Percentiles rank a stretch among this genome's conserved stretches.
Conservation (phyloP, 2,888 invertebrate species). For the Dugesia japonica region DNA sequence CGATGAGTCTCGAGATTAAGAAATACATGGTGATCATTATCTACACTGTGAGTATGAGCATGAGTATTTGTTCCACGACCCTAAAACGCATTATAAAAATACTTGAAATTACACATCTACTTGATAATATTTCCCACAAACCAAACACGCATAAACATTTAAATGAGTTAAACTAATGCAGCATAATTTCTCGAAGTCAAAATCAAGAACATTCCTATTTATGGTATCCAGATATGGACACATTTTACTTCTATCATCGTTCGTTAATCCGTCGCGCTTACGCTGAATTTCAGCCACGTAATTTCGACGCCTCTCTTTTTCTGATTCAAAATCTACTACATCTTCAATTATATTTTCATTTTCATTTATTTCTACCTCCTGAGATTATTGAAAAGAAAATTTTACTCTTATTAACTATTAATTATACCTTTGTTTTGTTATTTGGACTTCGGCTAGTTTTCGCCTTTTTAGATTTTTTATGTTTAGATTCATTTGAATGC, state of each 20-base stretch:
- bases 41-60: conserved; percentile 94
- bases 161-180: conserved; percentile 90
- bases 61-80: conserved; percentile 87
- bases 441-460: not conserved
- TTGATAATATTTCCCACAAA: conserved; percentile 92
- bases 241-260: conserved; percentile 42
- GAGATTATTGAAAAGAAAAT: not conserved
- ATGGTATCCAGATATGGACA: conserved; percentile 97
- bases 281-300: not conserved
- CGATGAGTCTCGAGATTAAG: conserved; percentile 83
- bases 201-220: conserved; percentile 75
- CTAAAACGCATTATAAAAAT: conserved; percentile 37
- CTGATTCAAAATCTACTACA: not conserved
- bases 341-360: not conserved
- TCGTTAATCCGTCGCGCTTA: not conserved
- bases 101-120: not conserved
- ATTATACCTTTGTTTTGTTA: not conserved
- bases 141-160: conserved; percentile 95
- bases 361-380: not conserved
- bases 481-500: not conserved
- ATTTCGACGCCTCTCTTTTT: not conserved
- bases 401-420: not conserved
- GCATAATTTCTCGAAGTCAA: conserved; percentile 97
- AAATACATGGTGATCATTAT: conserved; percentile 90
- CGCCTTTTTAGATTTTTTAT: not conserved